Base-by-base conservation (phyloP, 1,140 invertebrate species). In the Procambarus clarkii region DNA sequence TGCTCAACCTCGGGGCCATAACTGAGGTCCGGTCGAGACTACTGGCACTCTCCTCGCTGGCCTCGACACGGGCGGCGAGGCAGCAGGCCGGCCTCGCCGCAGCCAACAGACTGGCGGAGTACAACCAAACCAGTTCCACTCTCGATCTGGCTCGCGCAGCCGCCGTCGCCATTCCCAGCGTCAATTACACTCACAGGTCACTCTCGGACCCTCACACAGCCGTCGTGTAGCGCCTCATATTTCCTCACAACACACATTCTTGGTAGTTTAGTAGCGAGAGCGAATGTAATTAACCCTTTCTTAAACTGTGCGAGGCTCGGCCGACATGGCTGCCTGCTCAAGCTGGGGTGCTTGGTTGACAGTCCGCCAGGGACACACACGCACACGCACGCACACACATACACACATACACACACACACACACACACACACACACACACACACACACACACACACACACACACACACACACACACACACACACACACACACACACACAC, bases 91-190 rank as follows among this genome's bases (percentile, higher is more conserved):
- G 87, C 2, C 79, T 69, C 2, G 87, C 79, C 1, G 87, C 87
- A 2, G 87, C 87, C 34, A 89, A 89, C 60, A 89, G 87, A 71
- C 69, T 89, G 24, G 87, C 87, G 24, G 87, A 78, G 18, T 79
- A 89, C 64, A 45, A 89, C 64, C 78, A 89, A 64, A 69, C 69
- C 45, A 82, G 60, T 44, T 89, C 87, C 54, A 89, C 87, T 34
- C 79, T 89, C 9, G 87, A 89, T 64, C 69, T 89, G 50, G 87
- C 87, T n/a, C 87, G 87, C 7, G 87, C 87, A 13, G 87, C 87
- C 4, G 87, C 87, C 5, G 46, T 34, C 2, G 8, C 83, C 44
- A 86, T 86, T 11, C 83, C 83, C 0, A 24, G 44, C 71, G 34
- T 87, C 48, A 58, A 76, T 48, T 87, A 87, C 85, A 76, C 84